phyloP scores from a whole-genome alignment of 2,888 invertebrate genomes.

The Drosophila anceps region DNA sequence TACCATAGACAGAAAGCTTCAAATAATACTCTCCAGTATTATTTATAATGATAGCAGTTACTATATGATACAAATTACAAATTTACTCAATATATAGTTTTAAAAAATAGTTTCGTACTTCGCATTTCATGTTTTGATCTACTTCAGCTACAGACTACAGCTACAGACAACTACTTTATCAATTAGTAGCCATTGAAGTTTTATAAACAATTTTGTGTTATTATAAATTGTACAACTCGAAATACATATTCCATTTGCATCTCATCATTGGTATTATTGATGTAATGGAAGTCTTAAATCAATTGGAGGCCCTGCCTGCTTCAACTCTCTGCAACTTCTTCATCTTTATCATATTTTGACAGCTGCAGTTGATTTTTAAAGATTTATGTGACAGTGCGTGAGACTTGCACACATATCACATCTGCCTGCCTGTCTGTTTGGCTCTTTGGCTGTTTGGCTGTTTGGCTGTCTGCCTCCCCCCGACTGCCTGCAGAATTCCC shows the following conservation, averaged over 20 bases:
- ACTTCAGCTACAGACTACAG: no score
- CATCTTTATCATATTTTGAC: conserved; percentile 4
- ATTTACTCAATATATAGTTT: no score
- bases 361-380: conserved; percentile 14
- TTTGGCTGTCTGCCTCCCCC: conserved; percentile 12
- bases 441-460: conserved; percentile 2
- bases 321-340: not conserved
- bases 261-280: not conserved
- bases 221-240: not conserved
- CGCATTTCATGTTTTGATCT: no score
- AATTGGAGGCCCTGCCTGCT: not conserved
- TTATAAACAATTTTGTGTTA: not conserved
- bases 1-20: no score
- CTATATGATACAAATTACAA: no score
- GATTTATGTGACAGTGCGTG: conserved; percentile 44
- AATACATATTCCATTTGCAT: not conserved
- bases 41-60: no score
- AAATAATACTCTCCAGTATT: no score
- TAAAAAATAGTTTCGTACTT: no score
- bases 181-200: not conserved
- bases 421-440: not conserved
- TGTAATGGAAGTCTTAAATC: not conserved
- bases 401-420: conserved; percentile 16
- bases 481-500: not conserved
- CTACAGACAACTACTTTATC: no score